These are phyloP conservation scores for Tiliacea citrago DNA, from an alignment of 2,888 invertebrate genomes.

Conservation along the genomic window DNA sequence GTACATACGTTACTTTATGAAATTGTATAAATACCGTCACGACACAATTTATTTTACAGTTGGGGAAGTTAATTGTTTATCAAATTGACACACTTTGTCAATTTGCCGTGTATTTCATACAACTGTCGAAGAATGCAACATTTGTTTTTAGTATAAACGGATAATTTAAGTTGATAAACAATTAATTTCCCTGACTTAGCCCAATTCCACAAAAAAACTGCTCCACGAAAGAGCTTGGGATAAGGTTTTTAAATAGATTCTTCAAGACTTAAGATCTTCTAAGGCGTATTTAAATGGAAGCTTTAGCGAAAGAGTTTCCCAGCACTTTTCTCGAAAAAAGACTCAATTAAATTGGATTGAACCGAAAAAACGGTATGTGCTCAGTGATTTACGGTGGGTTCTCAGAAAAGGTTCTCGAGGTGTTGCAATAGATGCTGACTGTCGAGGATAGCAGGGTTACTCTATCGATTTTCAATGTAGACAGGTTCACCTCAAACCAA, in stretches of 20 bases:
- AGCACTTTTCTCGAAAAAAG: slow-evolving; percentile 51
- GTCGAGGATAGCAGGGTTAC: slow-evolving; percentile 36
- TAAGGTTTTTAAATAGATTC: slow-evolving; percentile 54
- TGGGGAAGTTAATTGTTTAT: background rate
- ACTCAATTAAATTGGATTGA: slow-evolving; percentile 62
- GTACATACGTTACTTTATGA: slow-evolving; percentile 19
- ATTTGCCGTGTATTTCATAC: background rate
- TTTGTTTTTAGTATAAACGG: background rate
- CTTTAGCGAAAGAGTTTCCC: slow-evolving; percentile 58
- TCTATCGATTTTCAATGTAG: slow-evolving; percentile 59
- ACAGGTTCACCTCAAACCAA: slow-evolving; percentile 34
- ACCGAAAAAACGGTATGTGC: slow-evolving; percentile 59
- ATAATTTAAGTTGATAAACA: background rate
- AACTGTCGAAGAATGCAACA: background rate
- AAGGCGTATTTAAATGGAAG: slow-evolving; percentile 62
- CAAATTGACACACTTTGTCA: background rate
- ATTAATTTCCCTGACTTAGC: background rate
- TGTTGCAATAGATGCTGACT: slow-evolving; percentile 54
- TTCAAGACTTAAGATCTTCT: slow-evolving; percentile 54
- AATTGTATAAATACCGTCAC: slow-evolving; percentile 18
- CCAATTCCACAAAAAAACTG: slow-evolving; percentile 18
- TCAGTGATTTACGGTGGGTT: slow-evolving; percentile 54
- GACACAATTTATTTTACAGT: slow-evolving; percentile 6
- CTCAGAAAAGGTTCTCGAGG: slow-evolving; percentile 59
- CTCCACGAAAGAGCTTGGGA: slow-evolving; percentile 31